Evolutionary conservation across 2,113 vertebrate genomes (phyloP), one percentile per base, ranked within the genome.

Genomic region (Megaptera novaeangliae): DNA sequence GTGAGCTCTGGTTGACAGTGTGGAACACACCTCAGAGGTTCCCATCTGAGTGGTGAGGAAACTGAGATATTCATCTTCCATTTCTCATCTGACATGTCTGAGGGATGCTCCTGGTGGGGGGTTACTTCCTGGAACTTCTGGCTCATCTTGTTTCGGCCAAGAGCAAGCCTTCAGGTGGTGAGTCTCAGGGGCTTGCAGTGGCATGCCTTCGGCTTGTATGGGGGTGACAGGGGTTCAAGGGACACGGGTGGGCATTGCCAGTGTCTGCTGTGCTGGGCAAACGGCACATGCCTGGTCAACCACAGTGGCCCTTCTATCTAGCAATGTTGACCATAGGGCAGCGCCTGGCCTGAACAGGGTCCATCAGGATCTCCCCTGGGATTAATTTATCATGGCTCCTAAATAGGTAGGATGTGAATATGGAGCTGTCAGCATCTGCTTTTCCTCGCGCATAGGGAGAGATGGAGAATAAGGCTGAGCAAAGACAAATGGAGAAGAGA

Each of bases 361-460:
- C 27, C 46, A 23, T 66, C 10, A 13, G 69, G 68, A 31, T 52
- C 82, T 41, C 31, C 39, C 36, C 61, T 27, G 68, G 55, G 69
- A 8, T 72, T 52, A 44, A 29, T 66, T 69, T 64, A 27, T 78
- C 8, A 0, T 63, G 68, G 36, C 55, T 92, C 7, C 25, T 86
- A 8, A 81, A 63, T 17, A 83, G 64, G 12, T n/a, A 94, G 82
- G 71, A 27, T 82, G 49, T 59, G 46, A 74, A 34, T 29, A 17
- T 72, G 66, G 63, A 39, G 96, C 39, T 44, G 44, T 39, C 69
- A 17, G 15, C 20, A 39, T 0, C 27, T 85, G 44, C 91, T 95
- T 95, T 95, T 96, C 80, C 77, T 94, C 95, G 68, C 75, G 46
- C 84, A n/a, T 94, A 87, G 93, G 1, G 9, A 39, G 36, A 55